Conservation (phyloP, 2,888 invertebrate species). For the Labia minor region DNA sequence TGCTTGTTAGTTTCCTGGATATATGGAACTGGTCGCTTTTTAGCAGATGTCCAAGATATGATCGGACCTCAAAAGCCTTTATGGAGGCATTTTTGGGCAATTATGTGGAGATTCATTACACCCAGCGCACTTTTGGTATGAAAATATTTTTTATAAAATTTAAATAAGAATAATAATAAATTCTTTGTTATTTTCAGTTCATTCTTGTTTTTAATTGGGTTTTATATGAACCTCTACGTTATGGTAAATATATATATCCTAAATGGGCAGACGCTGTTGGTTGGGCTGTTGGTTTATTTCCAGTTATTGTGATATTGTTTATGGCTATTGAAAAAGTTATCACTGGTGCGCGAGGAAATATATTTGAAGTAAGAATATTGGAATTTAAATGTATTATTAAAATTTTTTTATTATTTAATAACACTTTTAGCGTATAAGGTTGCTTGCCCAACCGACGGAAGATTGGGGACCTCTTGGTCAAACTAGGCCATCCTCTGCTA, state of each 20-base stretch:
- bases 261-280: constrained; percentile 68
- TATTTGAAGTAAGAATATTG: constrained; percentile 31
- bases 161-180: too few species aligned
- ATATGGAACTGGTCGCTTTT: constrained; percentile 38
- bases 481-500: constrained; percentile 32
- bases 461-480: constrained; percentile 52
- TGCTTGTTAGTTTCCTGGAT: constrained; percentile 41
- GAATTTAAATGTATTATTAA: constrained; percentile 21
- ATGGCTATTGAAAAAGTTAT: constrained; percentile 26
- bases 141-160: constrained; percentile 22
- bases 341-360: constrained; percentile 29
- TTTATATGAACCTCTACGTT: constrained; percentile 61
- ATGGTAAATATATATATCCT: constrained; percentile 66
- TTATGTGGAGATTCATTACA: constrained; percentile 66
- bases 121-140: constrained; percentile 61
- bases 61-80: constrained; percentile 44
- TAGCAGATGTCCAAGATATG: constrained; percentile 38
- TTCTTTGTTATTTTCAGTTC: constrained; percentile 43
- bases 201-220: constrained; percentile 70
- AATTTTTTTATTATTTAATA: not conserved
- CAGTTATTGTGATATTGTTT: constrained; percentile 53
- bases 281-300: constrained; percentile 63
- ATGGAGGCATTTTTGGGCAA: constrained; percentile 59
- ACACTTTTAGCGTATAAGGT: constrained; percentile 44
- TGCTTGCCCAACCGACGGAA: constrained; percentile 53